Conservation (phyloP, 23 tunicate species). For the Ascidia mentula region DNA sequence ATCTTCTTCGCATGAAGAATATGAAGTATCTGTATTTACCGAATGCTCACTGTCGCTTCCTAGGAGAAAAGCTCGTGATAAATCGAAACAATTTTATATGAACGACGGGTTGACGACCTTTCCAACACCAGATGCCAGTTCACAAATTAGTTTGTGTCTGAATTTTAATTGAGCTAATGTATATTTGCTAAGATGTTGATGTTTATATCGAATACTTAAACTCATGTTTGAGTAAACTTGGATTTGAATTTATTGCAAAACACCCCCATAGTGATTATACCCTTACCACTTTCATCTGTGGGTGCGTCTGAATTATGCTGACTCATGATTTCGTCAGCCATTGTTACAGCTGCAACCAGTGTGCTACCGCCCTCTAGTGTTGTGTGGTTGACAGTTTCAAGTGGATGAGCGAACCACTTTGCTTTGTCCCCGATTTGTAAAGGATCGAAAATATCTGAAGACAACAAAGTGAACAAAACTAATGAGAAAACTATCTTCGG, state of each 20-base stretch:
- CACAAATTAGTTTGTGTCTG: too few species aligned
- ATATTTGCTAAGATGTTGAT: too few species aligned
- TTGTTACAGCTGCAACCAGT: slow-evolving; percentile 75
- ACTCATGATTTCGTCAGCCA: slow-evolving; percentile 60
- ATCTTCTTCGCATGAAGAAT: slow-evolving; percentile 67
- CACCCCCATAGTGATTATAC: too few species aligned
- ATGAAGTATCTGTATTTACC: slow-evolving; percentile 70
- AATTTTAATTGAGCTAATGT: too few species aligned
- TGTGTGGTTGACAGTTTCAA: slow-evolving; percentile 64
- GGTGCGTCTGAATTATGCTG: slow-evolving; percentile 62
- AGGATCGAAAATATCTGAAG: slow-evolving; percentile 85
- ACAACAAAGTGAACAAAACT: too few species aligned
- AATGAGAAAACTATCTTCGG: too few species aligned
- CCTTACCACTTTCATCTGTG: slow-evolving; percentile 95
- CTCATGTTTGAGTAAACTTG: too few species aligned
- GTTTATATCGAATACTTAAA: too few species aligned
- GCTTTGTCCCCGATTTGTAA: slow-evolving; percentile 91
- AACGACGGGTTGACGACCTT: too few species aligned
- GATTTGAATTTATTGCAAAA: too few species aligned
- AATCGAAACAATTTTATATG: neutral
- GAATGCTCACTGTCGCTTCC: slow-evolving; percentile 33
- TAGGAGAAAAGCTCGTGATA: neutral
- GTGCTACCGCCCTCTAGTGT: slow-evolving; percentile 46
- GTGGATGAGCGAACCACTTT: slow-evolving; percentile 88
- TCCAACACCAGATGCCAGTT: too few species aligned